Base-by-base conservation (phyloP, 1,140 invertebrate species). In the Gonatopus flavifemur region DNA sequence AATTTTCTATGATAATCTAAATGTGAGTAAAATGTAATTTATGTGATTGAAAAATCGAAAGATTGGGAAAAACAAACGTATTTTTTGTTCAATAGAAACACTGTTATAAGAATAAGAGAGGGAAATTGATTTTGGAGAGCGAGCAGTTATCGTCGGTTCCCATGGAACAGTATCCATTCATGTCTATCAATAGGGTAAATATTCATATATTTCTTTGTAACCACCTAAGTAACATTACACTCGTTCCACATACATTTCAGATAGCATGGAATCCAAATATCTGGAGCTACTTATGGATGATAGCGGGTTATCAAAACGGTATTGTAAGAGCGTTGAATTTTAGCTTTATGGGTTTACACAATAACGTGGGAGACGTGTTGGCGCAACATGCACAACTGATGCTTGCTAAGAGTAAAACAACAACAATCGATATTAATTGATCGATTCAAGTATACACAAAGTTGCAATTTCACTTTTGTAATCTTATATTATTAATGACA, bases 221-320 rank as follows among this genome's bases (percentile, higher is more conserved):
- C 18, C 13, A 20, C 19, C 13, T 15, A 18, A 25, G 10, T 25
- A 41, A 18, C 4, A 10, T 9, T n/a, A n/a, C n/a, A n/a, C n/a
- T n/a, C n/a, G n/a, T n/a, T n/a, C n/a, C n/a, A n/a, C n/a, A 20
- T 47, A 25, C 40, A 19, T 46, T 60, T 28, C 50, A 78, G 77
- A 50, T 79, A 9, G 53, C 69, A 3, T 81, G 77, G 75, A 81
- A 80, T 62, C 72, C 76, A 19, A 81, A 80, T 56, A 28, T 58
- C 2, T 76, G 68, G 63, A 78, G 76, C 61, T 78, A 78, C 46
- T 48, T 75, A 5, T 79, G 73, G 72, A 46, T 80, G 10, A 67
- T 67, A 6, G 59, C 56, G 3, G 77, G 76, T 3, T 77, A 79
- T 48, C 74, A 81, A 54, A 79, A 72, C 52, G 80, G 80, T 19